Evolutionary conservation across 2,113 vertebrate species (phyloP).

Genomic region (Lycocorax pyrrhopterus): DNA sequence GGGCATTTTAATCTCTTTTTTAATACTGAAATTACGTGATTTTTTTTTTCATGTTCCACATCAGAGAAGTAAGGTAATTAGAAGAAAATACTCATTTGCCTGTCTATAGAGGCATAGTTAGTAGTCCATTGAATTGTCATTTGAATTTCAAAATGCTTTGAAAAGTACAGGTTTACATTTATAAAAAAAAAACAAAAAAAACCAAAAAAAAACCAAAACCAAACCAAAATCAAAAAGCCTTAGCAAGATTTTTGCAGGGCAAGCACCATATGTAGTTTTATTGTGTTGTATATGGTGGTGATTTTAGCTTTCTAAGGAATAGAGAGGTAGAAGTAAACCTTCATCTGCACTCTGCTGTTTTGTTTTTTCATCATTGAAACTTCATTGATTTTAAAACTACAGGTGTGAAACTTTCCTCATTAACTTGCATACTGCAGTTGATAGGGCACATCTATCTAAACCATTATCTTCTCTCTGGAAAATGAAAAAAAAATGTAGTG

Average conservation of each 20-base stretch:
- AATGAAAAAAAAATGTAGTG: neutral
- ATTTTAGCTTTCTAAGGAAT: neutral
- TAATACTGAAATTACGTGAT: neutral
- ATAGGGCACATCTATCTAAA: constrained; percentile 13
- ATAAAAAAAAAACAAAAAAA: neutral
- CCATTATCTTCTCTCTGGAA: neutral
- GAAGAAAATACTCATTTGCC: neutral
- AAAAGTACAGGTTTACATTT: neutral
- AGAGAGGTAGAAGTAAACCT: neutral
- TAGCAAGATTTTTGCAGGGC: neutral
- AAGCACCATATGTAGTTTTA: neutral
- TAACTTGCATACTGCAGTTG: neutral
- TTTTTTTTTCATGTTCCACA: neutral
- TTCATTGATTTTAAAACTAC: constrained; percentile 32
- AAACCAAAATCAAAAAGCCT: neutral
- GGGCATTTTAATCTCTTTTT: constrained; percentile 49
- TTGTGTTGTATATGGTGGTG: neutral
- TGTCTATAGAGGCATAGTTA: neutral
- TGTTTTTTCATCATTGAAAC: neutral
- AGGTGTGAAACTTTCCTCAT: constrained; percentile 32
- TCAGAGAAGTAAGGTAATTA: constrained; percentile 27
- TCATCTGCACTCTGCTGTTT: neutral
- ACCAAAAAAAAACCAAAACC: neutral
- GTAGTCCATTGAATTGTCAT: neutral
- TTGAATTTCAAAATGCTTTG: constrained; percentile 2